phyloP scores from a whole-genome alignment of 2,113 vertebrate species.

The Danionella cerebrum region DNA sequence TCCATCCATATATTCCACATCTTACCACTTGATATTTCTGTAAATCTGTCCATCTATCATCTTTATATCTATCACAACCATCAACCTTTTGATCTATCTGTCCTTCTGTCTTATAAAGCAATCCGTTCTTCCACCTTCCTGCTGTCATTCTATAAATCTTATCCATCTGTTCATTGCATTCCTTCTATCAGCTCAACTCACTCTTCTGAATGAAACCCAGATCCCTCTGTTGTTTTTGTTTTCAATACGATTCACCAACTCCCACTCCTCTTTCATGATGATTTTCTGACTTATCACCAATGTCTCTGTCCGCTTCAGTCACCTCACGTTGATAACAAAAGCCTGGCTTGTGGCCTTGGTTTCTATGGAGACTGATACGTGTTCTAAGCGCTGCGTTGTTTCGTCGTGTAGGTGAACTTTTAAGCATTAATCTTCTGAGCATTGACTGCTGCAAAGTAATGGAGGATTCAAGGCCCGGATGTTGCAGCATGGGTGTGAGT shows the following conservation, averaged over 20 bases:
- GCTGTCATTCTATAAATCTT: neutral
- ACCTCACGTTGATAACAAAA: slow-evolving; percentile 20
- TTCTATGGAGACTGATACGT: slow-evolving; percentile 30
- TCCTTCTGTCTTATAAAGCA: neutral
- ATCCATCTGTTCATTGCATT: neutral
- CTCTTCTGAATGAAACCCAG: neutral
- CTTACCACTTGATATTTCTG: too few species aligned
- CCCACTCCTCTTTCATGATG: neutral
- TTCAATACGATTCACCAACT: neutral
- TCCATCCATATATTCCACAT: neutral
- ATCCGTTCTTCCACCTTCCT: neutral
- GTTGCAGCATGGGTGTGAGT: too few species aligned
- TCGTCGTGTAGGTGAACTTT: neutral
- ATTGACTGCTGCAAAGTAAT: neutral
- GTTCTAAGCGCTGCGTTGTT: slow-evolving; percentile 2
- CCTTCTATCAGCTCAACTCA: neutral
- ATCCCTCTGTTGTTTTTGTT: too few species aligned
- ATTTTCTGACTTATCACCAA: neutral
- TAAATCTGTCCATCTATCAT: neutral
- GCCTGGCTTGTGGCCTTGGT: slow-evolving; percentile 23
- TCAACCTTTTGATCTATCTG: neutral
- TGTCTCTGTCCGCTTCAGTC: neutral
- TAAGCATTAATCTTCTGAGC: neutral
- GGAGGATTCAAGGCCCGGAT: neutral
- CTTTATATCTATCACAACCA: neutral